Percentiles rank a stretch among this genome's conserved stretches.
Evolutionary conservation across 2,888 invertebrate genomes (phyloP).

Genomic region (Drosophila yooni): DNA sequence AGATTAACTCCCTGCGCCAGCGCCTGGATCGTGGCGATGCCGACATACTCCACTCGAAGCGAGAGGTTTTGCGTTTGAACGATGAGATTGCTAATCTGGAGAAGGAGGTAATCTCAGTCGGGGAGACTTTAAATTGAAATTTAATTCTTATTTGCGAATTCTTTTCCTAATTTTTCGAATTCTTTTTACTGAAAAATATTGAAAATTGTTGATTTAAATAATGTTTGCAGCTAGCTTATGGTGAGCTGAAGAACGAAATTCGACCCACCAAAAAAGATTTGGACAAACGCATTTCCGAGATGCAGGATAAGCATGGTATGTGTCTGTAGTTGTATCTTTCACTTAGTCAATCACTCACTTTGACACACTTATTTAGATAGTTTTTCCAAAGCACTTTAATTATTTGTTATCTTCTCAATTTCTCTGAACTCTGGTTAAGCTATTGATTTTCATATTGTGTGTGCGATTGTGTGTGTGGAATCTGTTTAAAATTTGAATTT

Average conservation of each 20-base stretch:
- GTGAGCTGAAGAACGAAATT: conserved; percentile 87
- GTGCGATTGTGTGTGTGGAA: conserved; percentile 66
- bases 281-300: conserved; percentile 90
- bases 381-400: conserved; percentile 13
- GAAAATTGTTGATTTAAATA: background rate
- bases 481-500: conserved; percentile 21
- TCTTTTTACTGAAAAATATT: background rate
- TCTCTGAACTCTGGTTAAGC: conserved; percentile 81
- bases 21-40: conserved; percentile 91
- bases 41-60: conserved; percentile 91
- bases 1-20: conserved; percentile 90
- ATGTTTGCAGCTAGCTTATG: conserved; percentile 87
- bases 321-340: conserved; percentile 80
- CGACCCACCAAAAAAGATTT: conserved; percentile 89
- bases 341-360: background rate
- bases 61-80: conserved; percentile 91
- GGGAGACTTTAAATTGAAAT: background rate
- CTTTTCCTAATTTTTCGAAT: background rate
- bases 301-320: conserved; percentile 94
- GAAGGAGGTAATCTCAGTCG: conserved; percentile 88
- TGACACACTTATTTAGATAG: conserved; percentile 2
- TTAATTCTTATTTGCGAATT: background rate
- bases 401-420: conserved; percentile 16
- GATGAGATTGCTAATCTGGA: conserved; percentile 92
- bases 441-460: conserved; percentile 86